A percentile compares a stretch with the other conserved stretches of the same genome.
Evolutionary conservation across 1,140 invertebrate species (phyloP).

Genomic region (Contarinia nasturtii): DNA sequence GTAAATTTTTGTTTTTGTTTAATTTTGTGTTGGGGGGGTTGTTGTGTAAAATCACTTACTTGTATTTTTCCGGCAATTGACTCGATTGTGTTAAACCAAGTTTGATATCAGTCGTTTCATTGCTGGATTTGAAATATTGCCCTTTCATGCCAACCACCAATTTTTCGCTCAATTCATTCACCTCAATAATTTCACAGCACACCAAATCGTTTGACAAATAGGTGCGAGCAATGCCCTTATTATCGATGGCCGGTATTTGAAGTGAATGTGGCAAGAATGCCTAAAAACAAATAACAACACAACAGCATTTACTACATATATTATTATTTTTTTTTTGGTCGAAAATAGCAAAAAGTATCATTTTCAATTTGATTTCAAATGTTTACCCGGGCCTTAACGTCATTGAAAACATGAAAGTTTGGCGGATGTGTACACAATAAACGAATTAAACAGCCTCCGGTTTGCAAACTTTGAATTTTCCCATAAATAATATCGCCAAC

Average conservation of each 20-base stretch:
- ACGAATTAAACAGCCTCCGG: constrained; percentile 57
- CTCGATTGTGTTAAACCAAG: constrained; percentile 68
- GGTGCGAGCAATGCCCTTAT: constrained; percentile 55
- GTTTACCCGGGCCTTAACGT: too few species aligned
- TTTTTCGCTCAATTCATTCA: constrained; percentile 70
- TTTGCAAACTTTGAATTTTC: constrained; percentile 35
- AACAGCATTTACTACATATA: too few species aligned
- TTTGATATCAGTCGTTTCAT: constrained; percentile 43
- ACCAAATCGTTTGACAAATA: constrained; percentile 68
- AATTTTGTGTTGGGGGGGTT: too few species aligned
- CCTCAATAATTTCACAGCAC: constrained; percentile 72
- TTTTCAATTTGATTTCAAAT: too few species aligned
- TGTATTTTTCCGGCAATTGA: constrained; percentile 70
- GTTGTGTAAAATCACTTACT: constrained; percentile 48
- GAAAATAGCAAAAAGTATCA: background rate
- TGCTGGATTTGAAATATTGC: constrained; percentile 21
- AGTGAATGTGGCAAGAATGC: constrained; percentile 46
- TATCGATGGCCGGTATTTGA: constrained; percentile 56
- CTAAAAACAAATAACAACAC: too few species aligned
- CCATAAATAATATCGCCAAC: constrained; percentile 69
- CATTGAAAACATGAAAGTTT: too few species aligned
- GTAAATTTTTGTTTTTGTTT: too few species aligned
- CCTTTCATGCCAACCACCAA: constrained; percentile 73
- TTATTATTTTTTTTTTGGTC: background rate
- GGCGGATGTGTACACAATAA: constrained; percentile 44